These are phyloP conservation scores for Zootermopsis nevadensis DNA, from an alignment of 2,888 invertebrate genomes.

Conservation along the genomic window DNA sequence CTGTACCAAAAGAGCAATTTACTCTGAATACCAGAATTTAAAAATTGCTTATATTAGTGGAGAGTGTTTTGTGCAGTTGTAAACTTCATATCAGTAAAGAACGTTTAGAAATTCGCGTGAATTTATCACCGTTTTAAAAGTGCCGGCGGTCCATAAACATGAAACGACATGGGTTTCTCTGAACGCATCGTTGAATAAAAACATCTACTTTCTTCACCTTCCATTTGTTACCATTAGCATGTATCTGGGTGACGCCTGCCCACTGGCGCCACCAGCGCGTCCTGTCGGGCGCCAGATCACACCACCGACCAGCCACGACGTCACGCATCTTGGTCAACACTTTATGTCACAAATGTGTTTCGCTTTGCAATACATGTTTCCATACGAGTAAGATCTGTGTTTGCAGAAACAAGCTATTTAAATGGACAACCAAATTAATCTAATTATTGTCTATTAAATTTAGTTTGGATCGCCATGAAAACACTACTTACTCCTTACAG, in stretches of 20 bases:
- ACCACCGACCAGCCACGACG: not conserved
- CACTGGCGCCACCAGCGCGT: not conserved
- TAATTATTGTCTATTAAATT: no score
- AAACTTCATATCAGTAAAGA: no score
- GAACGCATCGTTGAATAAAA: not conserved
- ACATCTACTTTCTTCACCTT: slow-evolving; percentile 10
- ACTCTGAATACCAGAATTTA: no score
- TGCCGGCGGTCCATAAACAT: not conserved
- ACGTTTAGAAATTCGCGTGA: not conserved
- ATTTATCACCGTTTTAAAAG: slow-evolving; percentile 1
- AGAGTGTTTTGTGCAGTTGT: no score
- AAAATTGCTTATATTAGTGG: no score
- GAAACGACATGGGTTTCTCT: not conserved
- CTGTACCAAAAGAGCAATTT: no score
- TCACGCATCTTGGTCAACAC: not conserved
- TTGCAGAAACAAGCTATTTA: no score
- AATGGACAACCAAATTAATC: no score
- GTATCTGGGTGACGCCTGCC: not conserved
- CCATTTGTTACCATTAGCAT: slow-evolving; percentile 28
- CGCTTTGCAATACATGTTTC: no score
- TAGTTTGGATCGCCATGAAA: no score
- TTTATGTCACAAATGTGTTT: not conserved
- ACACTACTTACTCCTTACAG: no score
- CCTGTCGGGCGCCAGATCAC: not conserved
- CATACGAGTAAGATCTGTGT: no score